Base-by-base conservation (phyloP, 2,113 vertebrate genomes). In the Condylura cristata region DNA sequence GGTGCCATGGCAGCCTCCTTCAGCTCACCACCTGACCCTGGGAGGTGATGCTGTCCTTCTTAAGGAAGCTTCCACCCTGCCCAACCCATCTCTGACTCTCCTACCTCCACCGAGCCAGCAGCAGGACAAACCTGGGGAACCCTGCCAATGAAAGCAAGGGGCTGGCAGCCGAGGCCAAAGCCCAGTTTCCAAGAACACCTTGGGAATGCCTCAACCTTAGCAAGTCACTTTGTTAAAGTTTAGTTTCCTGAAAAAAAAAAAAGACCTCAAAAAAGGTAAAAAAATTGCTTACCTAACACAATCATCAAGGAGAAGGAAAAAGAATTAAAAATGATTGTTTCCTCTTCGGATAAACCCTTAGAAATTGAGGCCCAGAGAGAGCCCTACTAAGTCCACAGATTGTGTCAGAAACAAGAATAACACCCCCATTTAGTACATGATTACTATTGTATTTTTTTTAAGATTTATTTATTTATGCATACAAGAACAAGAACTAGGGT, bases 171-270 rank as follows among this genome's bases (percentile, higher is more conserved):
- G 44, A n/a, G 46, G 26, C 37, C 32, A 39, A 26, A 14, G 56
- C 46, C 39, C 48, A 1, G 17, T 7, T 39, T 60, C 65, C 3
- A 17, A 34, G 48, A 48, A 41, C n/a, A 39, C 32, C 56, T 39
- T 32, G 6, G 12, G 66, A 82, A n/a, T 8, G 0, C 3, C 63
- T 60, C 24, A 14, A 39, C 20, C 41, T 83, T 28, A 61, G 34
- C 51, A 79, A 17, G 13, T 56, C 13, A 46, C 34, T 34, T 56
- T 18, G 26, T 63, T 75, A 8, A n/a, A n/a, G n/a, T n/a, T n/a
- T n/a, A n/a, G n/a, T n/a, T n/a, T n/a, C n/a, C n/a, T n/a, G 22
- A 89, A 61, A 24, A 65, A 24, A 94, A 34, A 39, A 82, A 82
- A 30, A n/a, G n/a, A n/a, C n/a, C 18, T 1, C 34, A 1, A 1